Percentiles rank a stretch among this genome's conserved stretches.
Conservation (phyloP, 2,888 invertebrate genomes). For the Hermodice carunculata region DNA sequence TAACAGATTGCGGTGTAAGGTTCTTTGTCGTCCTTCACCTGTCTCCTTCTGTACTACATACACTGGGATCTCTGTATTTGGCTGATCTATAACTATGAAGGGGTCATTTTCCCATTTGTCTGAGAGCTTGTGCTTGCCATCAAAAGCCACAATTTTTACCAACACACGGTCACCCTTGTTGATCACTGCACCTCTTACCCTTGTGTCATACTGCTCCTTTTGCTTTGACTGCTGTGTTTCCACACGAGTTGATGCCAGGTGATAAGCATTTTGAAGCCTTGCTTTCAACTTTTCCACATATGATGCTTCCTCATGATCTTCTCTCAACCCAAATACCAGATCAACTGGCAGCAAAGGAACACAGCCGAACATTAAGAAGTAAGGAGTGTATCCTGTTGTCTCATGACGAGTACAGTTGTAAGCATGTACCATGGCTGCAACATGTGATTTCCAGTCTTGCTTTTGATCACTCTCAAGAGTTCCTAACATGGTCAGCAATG, state of each 20-base stretch:
- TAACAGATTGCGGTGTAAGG: too few relatives aligned
- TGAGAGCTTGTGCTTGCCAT: slow-evolving; percentile 28
- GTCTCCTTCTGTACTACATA: too few relatives aligned
- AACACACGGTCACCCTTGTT: slow-evolving; percentile 24
- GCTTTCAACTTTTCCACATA: too few relatives aligned
- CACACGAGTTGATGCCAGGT: too few relatives aligned
- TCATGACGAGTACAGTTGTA: slow-evolving; percentile 33
- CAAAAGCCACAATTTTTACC: slow-evolving; percentile 19
- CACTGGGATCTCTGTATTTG: too few relatives aligned
- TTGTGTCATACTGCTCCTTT: slow-evolving; percentile 20
- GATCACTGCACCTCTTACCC: slow-evolving; percentile 16
- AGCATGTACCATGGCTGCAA: slow-evolving; percentile 21
- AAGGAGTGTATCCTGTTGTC: slow-evolving; percentile 18
- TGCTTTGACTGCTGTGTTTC: slow-evolving; percentile 1
- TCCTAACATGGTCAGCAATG: slow-evolving; percentile 30
- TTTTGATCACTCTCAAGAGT: slow-evolving; percentile 28
- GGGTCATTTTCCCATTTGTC: slow-evolving; percentile 31
- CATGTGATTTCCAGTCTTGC: slow-evolving; percentile 21
- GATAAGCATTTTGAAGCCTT: too few relatives aligned
- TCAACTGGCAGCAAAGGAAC: slow-evolving; percentile 17
- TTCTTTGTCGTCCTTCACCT: too few relatives aligned
- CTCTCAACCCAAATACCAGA: slow-evolving; percentile 1
- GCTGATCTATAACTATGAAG: too few relatives aligned
- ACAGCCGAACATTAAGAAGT: slow-evolving; percentile 33
- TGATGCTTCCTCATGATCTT: too few relatives aligned